Base-by-base conservation (phyloP, 92 coral and sea anemone species). In the Palythoa heliodiscus region DNA sequence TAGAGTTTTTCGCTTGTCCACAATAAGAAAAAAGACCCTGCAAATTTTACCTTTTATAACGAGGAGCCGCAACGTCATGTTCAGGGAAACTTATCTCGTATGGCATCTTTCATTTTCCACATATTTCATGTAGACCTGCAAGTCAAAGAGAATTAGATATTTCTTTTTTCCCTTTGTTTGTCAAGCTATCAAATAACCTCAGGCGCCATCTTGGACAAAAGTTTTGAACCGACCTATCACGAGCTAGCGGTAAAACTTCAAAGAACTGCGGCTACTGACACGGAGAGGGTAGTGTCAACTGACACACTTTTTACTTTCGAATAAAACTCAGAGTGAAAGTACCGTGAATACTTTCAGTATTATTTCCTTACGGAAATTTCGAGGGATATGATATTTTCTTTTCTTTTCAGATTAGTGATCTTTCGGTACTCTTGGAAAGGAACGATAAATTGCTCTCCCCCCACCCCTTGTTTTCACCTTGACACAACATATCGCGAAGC, bases 141-240 rank as follows among this genome's bases (percentile, higher is more conserved):
- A 93, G 97, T 93, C 98, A 90, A 92, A 92, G 88, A 90, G 95
- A 88, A 86, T 83, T 88, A 92, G 98, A 92, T 94, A 88, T 88
- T 89, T 89, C 87, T 91, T 87, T 67, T 88, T 88, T 74, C 92
- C 90, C 86, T 91, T 92, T 91, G 92, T 94, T 92, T 89, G 90
- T 75, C 86, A 78, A 82, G 83, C 98, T 94, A 94, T 94, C 98
- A 87, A 78, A 91, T 94, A 91, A 84, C 98, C 98, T 90, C 93
- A 90, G 98, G 98, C 93, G 97, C 97, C 97, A 91, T 82, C 88
- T 94, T 88, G 90, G 84, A 86, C 89, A 92, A 94, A 89, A 92
- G 88, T 87, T 87, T 78, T 84, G 88, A 87, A 83, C 88, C 88
- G 75, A 68, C 93, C 97, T 82, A 93, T 87, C 95, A 83, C 92